Percentiles rank a stretch among this genome's conserved stretches.
Evolutionary conservation across 2,797 vertebrate species (phyloP).

Genomic region (Neosilurus mollespiculum): DNA sequence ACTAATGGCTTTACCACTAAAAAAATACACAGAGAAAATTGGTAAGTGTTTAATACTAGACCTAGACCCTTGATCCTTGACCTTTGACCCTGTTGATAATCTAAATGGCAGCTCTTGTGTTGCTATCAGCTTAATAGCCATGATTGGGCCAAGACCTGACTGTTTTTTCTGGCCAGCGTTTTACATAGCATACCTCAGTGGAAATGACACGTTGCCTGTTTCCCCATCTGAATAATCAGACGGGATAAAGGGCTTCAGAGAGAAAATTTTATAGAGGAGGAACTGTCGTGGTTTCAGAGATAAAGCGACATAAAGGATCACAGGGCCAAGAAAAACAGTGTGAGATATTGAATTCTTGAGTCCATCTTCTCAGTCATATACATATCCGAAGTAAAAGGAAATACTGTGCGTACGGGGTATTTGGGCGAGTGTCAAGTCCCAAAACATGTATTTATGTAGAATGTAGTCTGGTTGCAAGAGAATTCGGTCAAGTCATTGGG

Average conservation of each 20-base stretch:
- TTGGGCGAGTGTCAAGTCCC: background rate
- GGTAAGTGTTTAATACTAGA: conserved; percentile 13
- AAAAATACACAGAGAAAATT: conserved; percentile 45
- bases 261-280: conserved; percentile 12
- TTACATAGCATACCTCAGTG: conserved; percentile 67
- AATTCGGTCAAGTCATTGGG: background rate
- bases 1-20: conserved; percentile 91
- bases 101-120: conserved; percentile 40
- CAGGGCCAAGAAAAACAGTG: conserved; percentile 45
- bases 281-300: conserved; percentile 51
- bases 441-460: background rate
- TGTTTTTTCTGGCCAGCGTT: conserved; percentile 70
- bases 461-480: background rate
- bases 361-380: conserved; percentile 52
- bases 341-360: conserved; percentile 50
- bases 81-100: too few species aligned
- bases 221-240: conserved; percentile 62
- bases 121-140: conserved; percentile 60
- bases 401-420: background rate
- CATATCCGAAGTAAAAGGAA: conserved; percentile 12
- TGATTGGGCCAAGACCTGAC: conserved; percentile 52
- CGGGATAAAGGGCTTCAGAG: conserved; percentile 53
- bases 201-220: conserved; percentile 63
- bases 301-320: conserved; percentile 51
- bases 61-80: too few species aligned